Conservation (phyloP, 2,113 vertebrate genomes). For the Oxyruncus cristatus region DNA sequence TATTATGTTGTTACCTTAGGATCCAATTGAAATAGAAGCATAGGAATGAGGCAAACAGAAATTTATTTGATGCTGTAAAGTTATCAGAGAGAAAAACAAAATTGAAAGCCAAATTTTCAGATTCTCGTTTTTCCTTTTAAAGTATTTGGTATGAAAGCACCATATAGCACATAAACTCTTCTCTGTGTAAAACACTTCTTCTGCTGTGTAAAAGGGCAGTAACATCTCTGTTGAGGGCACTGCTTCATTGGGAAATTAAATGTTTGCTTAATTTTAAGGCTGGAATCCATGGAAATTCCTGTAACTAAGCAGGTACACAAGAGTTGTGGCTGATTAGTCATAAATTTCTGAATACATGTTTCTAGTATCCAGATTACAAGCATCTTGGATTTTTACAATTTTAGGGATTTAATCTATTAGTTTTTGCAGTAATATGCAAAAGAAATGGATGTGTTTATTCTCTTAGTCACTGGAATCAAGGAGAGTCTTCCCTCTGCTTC, state of each 20-base stretch:
- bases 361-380: neutral
- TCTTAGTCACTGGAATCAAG: neutral
- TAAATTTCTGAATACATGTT: neutral
- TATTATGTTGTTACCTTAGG: neutral
- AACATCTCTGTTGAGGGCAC: neutral
- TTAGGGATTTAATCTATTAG: neutral
- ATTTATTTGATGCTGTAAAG: neutral
- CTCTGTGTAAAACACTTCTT: no score
- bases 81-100: neutral
- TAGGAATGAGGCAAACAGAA: neutral
- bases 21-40: neutral
- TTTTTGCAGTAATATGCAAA: neutral
- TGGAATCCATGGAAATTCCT: neutral
- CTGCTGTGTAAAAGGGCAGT: neutral
- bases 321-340: neutral
- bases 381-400: neutral
- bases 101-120: neutral
- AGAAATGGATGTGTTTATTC: neutral
- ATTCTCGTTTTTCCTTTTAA: neutral
- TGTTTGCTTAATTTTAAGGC: neutral
- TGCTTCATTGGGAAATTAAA: neutral
- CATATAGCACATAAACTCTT: neutral
- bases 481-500: neutral
- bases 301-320: neutral
- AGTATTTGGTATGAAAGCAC: neutral